Evolutionary conservation across 2,797 vertebrate genomes (phyloP).

Genomic region (Lateolabrax maculatus): DNA sequence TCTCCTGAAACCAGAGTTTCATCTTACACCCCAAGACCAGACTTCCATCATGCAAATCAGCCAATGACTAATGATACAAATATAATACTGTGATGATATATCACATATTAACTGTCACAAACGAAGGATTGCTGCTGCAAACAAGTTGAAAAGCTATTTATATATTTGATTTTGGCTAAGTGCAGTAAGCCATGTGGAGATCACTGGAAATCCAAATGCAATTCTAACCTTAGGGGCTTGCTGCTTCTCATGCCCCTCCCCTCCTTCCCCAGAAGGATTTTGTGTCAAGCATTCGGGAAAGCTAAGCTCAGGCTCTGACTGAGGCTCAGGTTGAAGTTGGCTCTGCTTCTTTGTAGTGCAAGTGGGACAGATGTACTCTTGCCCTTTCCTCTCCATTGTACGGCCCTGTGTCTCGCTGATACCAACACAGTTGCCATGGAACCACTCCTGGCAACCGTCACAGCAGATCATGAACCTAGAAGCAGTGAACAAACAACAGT

Average conservation of each 20-base stretch:
- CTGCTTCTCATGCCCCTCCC: conserved; percentile 77
- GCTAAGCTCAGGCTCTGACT: conserved; percentile 45
- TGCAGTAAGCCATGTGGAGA: not conserved
- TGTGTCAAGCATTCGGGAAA: conserved; percentile 57
- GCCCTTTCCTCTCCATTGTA: conserved; percentile 87
- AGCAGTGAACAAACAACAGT: conserved; percentile 16
- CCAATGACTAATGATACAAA: not conserved
- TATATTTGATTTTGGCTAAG: conserved; percentile 2
- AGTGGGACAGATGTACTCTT: conserved; percentile 92
- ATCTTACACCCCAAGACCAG: conserved; percentile 52
- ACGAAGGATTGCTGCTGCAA: not conserved
- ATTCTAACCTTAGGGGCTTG: conserved; percentile 88
- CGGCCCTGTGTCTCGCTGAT: conserved; percentile 88
- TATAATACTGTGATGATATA: not conserved
- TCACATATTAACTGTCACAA: not conserved
- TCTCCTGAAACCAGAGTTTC: conserved; percentile 75
- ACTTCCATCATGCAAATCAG: conserved; percentile 30
- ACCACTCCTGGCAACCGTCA: conserved; percentile 94
- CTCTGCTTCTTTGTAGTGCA: conserved; percentile 87
- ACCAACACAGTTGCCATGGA: conserved; percentile 94
- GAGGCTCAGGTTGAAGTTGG: conserved; percentile 54
- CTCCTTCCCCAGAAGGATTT: conserved; percentile 80
- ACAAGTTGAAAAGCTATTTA: not conserved
- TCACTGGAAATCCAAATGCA: conserved; percentile 26
- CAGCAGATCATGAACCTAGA: conserved; percentile 97